Conservation (phyloP, 2,113 vertebrate genomes). For the Arvicanthis niloticus region DNA sequence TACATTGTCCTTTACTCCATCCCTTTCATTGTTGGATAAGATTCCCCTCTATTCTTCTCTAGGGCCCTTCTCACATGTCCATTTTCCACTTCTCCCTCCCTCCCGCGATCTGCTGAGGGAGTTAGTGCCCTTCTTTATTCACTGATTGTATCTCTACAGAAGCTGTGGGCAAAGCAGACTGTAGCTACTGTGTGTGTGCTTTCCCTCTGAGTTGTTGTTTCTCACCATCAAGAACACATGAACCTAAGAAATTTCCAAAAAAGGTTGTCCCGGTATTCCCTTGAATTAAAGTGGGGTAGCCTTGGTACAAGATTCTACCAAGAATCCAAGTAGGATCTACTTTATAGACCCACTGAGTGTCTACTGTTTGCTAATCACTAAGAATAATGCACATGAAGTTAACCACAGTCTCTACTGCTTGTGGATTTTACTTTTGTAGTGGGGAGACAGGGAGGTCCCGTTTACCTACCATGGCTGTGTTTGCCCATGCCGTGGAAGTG, state of each 20-base stretch:
- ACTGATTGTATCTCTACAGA: background rate
- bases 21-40: background rate
- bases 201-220: background rate
- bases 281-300: background rate
- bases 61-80: background rate
- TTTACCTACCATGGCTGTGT: background rate
- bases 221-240: background rate
- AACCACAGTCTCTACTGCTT: background rate
- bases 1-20: background rate
- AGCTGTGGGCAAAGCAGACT: background rate
- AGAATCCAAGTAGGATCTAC: slow-evolving; percentile 17
- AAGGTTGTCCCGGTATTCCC: background rate
- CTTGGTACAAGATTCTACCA: background rate
- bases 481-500: background rate
- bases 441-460: background rate
- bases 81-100: background rate
- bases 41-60: background rate
- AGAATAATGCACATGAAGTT: background rate
- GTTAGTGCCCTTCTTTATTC: background rate
- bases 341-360: background rate
- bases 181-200: background rate
- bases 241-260: background rate
- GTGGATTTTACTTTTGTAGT: background rate
- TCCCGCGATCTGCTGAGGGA: background rate
- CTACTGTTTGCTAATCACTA: background rate